A percentile compares a stretch with the other conserved stretches of the same genome.
phyloP scores from a whole-genome alignment of 2,113 vertebrate genomes.

The Aythya baeri region DNA sequence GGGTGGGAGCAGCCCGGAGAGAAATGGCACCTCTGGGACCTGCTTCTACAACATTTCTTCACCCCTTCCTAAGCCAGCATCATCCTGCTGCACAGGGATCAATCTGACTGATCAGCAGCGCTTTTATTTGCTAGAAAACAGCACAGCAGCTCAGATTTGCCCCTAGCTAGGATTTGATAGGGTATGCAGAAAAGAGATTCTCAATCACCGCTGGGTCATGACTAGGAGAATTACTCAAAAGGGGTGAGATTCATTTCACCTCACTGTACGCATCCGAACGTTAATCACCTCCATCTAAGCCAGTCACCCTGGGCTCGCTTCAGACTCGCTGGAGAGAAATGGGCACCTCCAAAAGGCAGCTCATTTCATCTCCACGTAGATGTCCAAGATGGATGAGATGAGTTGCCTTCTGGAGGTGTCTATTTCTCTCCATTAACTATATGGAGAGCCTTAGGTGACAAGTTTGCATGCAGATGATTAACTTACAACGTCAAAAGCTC shows the following conservation, averaged over 20 bases:
- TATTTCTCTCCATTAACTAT: conserved; percentile 48
- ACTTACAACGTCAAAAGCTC: conserved; percentile 46
- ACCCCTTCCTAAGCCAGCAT: background rate
- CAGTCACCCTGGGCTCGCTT: background rate
- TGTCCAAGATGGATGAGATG: conserved; percentile 20
- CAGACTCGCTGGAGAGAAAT: conserved; percentile 10
- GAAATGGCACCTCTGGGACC: background rate
- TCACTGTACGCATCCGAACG: background rate
- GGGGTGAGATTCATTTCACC: background rate
- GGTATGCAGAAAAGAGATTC: background rate
- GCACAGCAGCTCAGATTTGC: background rate
- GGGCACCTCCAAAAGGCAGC: background rate
- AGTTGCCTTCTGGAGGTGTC: conserved; percentile 43
- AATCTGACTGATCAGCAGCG: background rate
- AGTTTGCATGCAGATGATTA: conserved; percentile 54
- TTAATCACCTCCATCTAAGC: conserved; percentile 20
- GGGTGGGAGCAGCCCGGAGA: background rate
- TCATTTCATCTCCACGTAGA: background rate
- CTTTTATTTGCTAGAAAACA: background rate
- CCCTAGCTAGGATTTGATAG: conserved; percentile 27
- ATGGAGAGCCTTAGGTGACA: conserved; percentile 33
- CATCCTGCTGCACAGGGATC: background rate
- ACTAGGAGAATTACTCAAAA: conserved; percentile 29
- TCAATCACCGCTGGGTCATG: conserved; percentile 20
- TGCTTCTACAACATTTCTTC: background rate